phyloP scores from a whole-genome alignment of 2,888 invertebrate genomes.

The Mycalesis mineus region DNA sequence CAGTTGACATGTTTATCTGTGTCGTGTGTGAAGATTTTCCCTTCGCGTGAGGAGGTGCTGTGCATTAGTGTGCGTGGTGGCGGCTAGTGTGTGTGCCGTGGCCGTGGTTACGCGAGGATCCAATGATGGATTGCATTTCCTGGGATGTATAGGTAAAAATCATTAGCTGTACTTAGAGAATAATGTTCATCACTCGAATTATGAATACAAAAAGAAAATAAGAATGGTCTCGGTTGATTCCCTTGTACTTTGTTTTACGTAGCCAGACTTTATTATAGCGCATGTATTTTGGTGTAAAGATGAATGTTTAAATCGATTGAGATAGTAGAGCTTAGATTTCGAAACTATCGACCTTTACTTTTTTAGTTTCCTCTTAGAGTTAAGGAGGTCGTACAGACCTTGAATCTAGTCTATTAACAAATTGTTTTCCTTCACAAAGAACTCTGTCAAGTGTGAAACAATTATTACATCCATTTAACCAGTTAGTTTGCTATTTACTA shows the following conservation, averaged over 20 bases:
- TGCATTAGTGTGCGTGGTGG: slow-evolving; percentile 65
- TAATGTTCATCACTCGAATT: slow-evolving; percentile 40
- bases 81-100: slow-evolving; percentile 59
- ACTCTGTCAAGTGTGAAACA: neutral
- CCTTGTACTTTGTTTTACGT: slow-evolving; percentile 51
- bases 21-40: slow-evolving; percentile 79
- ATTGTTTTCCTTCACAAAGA: slow-evolving; percentile 46
- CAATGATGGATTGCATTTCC: slow-evolving; percentile 77
- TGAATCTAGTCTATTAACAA: slow-evolving; percentile 46
- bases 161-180: slow-evolving; percentile 49
- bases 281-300: slow-evolving; percentile 47
- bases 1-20: slow-evolving; percentile 79
- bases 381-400: slow-evolving; percentile 53
- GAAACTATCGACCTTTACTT: slow-evolving; percentile 36
- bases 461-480: neutral
- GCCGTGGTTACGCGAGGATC: slow-evolving; percentile 64
- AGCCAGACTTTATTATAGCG: slow-evolving; percentile 40
- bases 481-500: neutral
- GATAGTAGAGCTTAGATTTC: slow-evolving; percentile 40
- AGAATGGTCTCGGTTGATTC: slow-evolving; percentile 27
- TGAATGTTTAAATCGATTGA: slow-evolving; percentile 55
- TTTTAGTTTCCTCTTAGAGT: slow-evolving; percentile 47
- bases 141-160: slow-evolving; percentile 75
- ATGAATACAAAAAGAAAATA: slow-evolving; percentile 35
- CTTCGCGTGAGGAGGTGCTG: slow-evolving; percentile 75